A percentile compares a stretch with the other conserved stretches of the same genome.
Conservation (phyloP, 2,113 vertebrate genomes). For the Illadopsis cleaveri region DNA sequence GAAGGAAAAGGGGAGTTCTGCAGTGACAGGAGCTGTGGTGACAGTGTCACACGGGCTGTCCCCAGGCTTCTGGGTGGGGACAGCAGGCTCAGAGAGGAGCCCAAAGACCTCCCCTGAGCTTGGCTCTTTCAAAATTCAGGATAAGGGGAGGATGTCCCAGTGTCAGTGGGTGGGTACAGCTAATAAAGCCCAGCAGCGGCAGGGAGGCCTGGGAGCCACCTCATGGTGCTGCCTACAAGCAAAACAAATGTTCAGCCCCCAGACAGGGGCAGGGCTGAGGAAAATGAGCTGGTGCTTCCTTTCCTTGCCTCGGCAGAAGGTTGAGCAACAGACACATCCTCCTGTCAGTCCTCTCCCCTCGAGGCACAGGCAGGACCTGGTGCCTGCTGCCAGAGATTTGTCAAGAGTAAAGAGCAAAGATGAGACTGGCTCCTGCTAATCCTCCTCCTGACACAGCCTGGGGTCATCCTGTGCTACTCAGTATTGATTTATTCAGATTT, state of each 20-base stretch:
- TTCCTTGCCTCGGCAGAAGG: neutral
- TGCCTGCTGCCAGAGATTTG: neutral
- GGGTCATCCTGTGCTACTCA: neutral
- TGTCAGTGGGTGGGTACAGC: neutral
- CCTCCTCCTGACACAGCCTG: neutral
- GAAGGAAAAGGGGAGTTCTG: neutral
- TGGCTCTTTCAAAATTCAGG: neutral
- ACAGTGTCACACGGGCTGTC: neutral
- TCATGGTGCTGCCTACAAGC: neutral
- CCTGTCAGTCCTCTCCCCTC: neutral
- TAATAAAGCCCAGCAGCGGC: neutral
- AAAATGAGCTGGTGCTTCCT: neutral
- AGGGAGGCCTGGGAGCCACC: neutral
- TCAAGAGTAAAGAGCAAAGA: neutral
- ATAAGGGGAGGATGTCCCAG: rapidly evolving
- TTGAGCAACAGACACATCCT: neutral
- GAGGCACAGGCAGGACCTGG: neutral
- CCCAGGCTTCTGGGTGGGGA: rapidly evolving
- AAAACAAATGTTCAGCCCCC: neutral
- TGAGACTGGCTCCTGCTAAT: neutral
- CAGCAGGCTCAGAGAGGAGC: neutral
- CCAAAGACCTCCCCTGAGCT: neutral
- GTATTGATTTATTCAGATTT: neutral
- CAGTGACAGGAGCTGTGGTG: neutral
- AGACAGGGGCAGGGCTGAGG: neutral